phyloP scores from a whole-genome alignment of 2,888 invertebrate species.

The Lasioglossum leucozonium region DNA sequence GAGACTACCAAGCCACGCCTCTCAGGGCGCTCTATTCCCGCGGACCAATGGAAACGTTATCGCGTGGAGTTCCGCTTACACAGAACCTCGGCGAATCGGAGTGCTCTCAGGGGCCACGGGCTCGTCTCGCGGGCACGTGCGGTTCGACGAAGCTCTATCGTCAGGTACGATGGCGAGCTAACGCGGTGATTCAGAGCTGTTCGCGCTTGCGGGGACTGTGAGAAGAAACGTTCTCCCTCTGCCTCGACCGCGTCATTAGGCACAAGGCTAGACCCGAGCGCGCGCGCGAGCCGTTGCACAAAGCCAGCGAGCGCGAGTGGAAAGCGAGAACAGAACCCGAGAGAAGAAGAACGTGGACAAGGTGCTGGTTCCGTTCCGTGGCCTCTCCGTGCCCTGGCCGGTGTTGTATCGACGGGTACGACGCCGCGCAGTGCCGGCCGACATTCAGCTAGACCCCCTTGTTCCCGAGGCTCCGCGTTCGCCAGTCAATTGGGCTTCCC shows the following conservation, averaged over 20 bases:
- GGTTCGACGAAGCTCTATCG: slow-evolving; percentile 15
- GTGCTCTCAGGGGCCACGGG: neutral
- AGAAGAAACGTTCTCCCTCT: slow-evolving; percentile 69
- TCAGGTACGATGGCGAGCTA: slow-evolving; percentile 19
- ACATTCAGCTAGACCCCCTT: slow-evolving; percentile 66
- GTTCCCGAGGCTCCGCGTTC: neutral
- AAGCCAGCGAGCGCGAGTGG: slow-evolving; percentile 49
- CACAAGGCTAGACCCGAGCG: slow-evolving; percentile 78
- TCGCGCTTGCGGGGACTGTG: slow-evolving; percentile 41
- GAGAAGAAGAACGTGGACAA: slow-evolving; percentile 14
- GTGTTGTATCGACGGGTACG: slow-evolving; percentile 54
- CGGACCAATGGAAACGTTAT: neutral
- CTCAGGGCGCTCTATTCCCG: neutral
- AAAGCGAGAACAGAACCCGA: slow-evolving; percentile 29
- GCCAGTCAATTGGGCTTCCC: neutral
- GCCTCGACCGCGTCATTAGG: slow-evolving; percentile 76
- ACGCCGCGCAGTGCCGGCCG: slow-evolving; percentile 42
- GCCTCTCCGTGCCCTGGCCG: neutral
- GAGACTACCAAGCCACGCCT: neutral
- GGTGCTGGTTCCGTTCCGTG: slow-evolving; percentile 1
- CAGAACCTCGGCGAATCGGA: neutral
- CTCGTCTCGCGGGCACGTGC: slow-evolving; percentile 35
- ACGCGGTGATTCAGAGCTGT: slow-evolving; percentile 49
- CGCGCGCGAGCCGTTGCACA: slow-evolving; percentile 67
- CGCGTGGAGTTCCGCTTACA: neutral